Base-by-base conservation (phyloP, 2,113 vertebrate genomes). In the Vidua chalybeata region DNA sequence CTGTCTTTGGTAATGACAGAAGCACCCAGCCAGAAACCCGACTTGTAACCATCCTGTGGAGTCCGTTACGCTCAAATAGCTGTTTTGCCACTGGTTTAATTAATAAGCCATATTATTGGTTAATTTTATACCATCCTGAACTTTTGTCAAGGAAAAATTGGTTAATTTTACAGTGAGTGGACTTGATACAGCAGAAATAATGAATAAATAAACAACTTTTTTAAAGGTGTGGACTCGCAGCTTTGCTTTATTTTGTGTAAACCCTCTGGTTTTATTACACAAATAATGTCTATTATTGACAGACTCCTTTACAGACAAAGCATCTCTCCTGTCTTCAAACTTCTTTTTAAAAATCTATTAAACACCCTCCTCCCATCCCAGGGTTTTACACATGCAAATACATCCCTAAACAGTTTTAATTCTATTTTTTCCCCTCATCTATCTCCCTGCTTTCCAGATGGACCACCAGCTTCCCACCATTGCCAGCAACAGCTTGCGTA, bases 401-500 rank as follows among this genome's bases (percentile, higher is more conserved):
- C 94, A 76, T 88, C 96, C 96, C 96, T 88, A 91, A 93, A 96
- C 96, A 96, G 69, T 96, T 98, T 96, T 97, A 97, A 97, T 98
- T 98, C 97, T 97, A 96, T 97, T 97, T 97, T 86, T 98, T 96
- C 95, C 96, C 97, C 97, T 93, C 96, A 97, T 98, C 98, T 95
- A 97, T 97, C 96, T 97, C 97, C 97, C 98, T 97, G 97, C 97
- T 98, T 97, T 98, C 98, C 99, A 99, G 98, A 98, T 98, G 98
- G 98, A 98, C 98, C 96, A 98, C 81, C 97, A 97, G 98, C 97
- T 97, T 97, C 95, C 97, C 93, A 97, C 96, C 97, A 97, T 73
- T 98, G 98, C 98, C 98, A 99, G 98, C 98, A 98, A 98, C 98
- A 99, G 98, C 98, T 99, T 99, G 98, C 31, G 96, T 96, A 97